Evolutionary conservation across 1,140 invertebrate species (phyloP), one percentile per base, ranked within the genome.

Genomic region (Trachymyrmex cornetzi): DNA sequence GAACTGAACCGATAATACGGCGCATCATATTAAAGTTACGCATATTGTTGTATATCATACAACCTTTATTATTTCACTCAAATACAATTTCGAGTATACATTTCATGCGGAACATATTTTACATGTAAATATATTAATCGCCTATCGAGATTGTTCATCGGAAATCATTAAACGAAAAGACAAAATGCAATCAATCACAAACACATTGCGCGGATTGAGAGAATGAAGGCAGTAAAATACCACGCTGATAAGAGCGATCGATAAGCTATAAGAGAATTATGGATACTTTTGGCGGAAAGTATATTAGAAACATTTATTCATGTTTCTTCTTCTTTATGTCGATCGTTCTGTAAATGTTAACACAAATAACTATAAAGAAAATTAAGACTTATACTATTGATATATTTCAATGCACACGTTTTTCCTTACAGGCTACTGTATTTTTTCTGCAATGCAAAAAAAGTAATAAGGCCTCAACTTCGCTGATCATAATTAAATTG

Each of bases 11-110:
- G 87, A 87, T 90, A 85, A 84, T 86, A 67, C 14, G 79, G 77
- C 85, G n/a, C 79, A 77, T 66, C 22, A n/a, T 85, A 92, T 90
- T 89, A 82, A 89, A 89, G 72, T 90, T 86, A 93, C 88, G 90
- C 91, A 89, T 89, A 87, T 64, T 64, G 87, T 85, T 85, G 69
- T 89, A 85, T 88, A 82, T 91, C 84, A 88, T 89, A 93, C 75
- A 92, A 90, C 88, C 91, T 94, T 94, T 94, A 94, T 94, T 94
- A 94, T 94, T 94, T 94, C 92, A 93, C 27, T 90, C 67, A 92
- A 91, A 86, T 94, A 94, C 93, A 94, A 93, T 89, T 93, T 90
- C 57, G 71, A 89, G 86, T 86, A 92, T 91, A 94, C 92, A 94
- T 93, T 86, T 89, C 63, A 74, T 75, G 27, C 79, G 84, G 38